phyloP scores from a whole-genome alignment of 2,797 vertebrate genomes.

The Myripristis jacobus region DNA sequence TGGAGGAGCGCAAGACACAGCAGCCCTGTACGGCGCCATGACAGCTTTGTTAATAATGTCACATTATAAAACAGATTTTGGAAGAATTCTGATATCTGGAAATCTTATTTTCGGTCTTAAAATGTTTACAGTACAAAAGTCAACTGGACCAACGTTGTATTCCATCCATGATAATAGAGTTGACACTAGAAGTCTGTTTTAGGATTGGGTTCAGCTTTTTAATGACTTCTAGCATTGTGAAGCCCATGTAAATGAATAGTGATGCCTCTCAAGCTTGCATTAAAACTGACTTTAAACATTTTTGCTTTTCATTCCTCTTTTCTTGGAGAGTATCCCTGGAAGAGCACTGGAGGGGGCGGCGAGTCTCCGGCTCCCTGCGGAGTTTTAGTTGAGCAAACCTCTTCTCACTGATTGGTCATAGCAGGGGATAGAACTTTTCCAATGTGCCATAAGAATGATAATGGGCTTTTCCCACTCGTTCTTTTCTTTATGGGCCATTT shows the following conservation, averaged over 20 bases:
- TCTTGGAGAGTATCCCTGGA: constrained; percentile 30
- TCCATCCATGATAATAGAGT: too few relatives aligned
- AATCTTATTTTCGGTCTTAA: too few relatives aligned
- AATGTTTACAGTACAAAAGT: too few relatives aligned
- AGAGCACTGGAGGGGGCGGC: constrained; percentile 22
- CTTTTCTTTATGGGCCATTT: constrained; percentile 41
- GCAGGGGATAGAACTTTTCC: constrained; percentile 46
- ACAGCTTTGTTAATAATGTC: too few relatives aligned
- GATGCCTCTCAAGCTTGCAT: too few relatives aligned
- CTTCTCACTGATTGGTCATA: constrained; percentile 18
- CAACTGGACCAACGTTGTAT: too few relatives aligned
- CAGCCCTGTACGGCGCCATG: too few relatives aligned
- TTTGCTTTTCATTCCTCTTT: constrained; percentile 35
- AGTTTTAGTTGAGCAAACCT: constrained; percentile 48
- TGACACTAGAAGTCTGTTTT: too few relatives aligned
- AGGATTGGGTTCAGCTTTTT: too few relatives aligned
- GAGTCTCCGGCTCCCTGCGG: constrained; percentile 39
- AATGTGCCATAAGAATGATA: constrained; percentile 48
- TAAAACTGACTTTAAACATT: constrained; percentile 17
- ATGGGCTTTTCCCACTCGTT: constrained; percentile 49
- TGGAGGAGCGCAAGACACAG: too few relatives aligned
- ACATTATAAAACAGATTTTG: too few relatives aligned
- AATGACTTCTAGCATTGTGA: neutral
- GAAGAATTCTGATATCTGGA: too few relatives aligned
- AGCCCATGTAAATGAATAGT: constrained; percentile 15